phyloP scores from a whole-genome alignment of 2,888 invertebrate species.

The Drosophila emarginata region DNA sequence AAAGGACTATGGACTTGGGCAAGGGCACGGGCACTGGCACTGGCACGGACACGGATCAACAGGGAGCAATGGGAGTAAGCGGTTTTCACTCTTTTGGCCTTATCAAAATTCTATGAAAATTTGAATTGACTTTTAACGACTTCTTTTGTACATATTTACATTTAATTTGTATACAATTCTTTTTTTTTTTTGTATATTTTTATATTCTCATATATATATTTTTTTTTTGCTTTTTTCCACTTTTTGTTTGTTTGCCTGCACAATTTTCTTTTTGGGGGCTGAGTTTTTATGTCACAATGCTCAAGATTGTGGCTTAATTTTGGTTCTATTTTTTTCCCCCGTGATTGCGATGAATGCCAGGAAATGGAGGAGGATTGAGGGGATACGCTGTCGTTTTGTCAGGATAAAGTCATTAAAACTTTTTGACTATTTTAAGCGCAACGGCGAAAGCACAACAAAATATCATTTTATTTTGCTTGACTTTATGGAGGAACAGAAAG shows the following conservation, averaged over 20 bases:
- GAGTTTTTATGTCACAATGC: constrained; percentile 38
- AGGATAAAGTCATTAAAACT: constrained; percentile 73
- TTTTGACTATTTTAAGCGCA: constrained; percentile 70
- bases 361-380: not conserved
- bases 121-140: constrained; percentile 78
- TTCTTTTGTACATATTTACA: constrained; percentile 63
- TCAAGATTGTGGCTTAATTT: constrained; percentile 71
- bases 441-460: constrained; percentile 48
- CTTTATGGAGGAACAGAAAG: constrained; percentile 46
- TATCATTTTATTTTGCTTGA: constrained; percentile 70
- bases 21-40: not conserved
- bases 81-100: constrained; percentile 17
- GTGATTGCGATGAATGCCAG: constrained; percentile 5
- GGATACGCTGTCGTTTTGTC: constrained; percentile 37
- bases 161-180: constrained; percentile 73
- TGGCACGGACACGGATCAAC: not conserved
- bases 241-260: constrained; percentile 7
- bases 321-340: constrained; percentile 23
- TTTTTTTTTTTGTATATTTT: constrained; percentile 31
- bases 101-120: constrained; percentile 71
- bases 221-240: constrained; percentile 2
- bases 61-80: not conserved
- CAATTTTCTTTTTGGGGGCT: not conserved
- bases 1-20: too few species aligned
- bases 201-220: constrained; percentile 12